Base-by-base conservation (phyloP, 2,113 vertebrate species). In the Rousettus leschenaultii region DNA sequence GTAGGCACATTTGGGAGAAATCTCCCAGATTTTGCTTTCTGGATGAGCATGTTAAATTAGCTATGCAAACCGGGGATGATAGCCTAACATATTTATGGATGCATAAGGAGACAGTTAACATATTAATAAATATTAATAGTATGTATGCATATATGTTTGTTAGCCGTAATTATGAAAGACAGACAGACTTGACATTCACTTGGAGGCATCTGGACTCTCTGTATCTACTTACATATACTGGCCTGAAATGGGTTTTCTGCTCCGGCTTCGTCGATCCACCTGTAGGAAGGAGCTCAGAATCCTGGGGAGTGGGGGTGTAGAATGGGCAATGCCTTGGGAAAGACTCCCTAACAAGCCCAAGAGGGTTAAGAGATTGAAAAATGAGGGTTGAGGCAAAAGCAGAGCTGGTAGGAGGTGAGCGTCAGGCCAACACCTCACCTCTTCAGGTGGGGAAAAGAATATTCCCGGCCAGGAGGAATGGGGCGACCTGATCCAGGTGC, bases 91-190 rank as follows among this genome's bases (percentile, higher is more conserved):
- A 80, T 96, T 96, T 90, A 88, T 95, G 85, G 51, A 33, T 88
- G 57, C 63, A 89, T 80, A 83, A 95, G 79, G 86, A 94, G 68
- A 26, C 77, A 93, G 83, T 85, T 92, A 75, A 38, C 78, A 82
- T 91, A 92, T 92, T 91, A 91, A 68, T 86, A 94, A 92, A 86
- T 92, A 87, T 91, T n/a, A 91, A 43, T 61, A 61, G 51, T 48
- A 70, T 75, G 21, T 55, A 74, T 71, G 48, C 61, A 68, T 63
- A 68, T 90, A 48, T 90, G 48, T 82, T 94, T 85, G 59, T 86
- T 89, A 93, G 83, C 40, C 8, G 2, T 97, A 79, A 86, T 88
- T 91, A 88, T 57, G 74, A 93, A 92, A 96, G 88, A 87, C 66
- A 94, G 88, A 89, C 43, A 94, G 88, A 89, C 38, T 93, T 92